These are phyloP conservation scores for Enteromius fasciolatus DNA, from an alignment of 2,797 vertebrate species.

Conservation along the genomic window DNA sequence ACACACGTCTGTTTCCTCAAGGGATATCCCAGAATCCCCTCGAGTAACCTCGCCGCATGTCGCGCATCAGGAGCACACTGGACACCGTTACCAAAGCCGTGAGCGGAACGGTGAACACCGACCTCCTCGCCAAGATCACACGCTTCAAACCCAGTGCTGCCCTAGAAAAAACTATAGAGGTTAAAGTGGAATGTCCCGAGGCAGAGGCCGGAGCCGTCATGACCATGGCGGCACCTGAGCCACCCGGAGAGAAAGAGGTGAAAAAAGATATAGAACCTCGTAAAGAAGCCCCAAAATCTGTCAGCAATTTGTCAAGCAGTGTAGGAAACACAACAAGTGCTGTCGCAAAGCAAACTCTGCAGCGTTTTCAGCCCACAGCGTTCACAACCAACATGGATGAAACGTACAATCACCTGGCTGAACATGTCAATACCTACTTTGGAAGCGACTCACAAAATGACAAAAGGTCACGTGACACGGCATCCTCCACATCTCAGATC, in stretches of 20 bases:
- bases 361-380: slow-evolving; percentile 81
- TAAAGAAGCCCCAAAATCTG: slow-evolving; percentile 32
- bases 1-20: not conserved
- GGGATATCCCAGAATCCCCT: slow-evolving; percentile 21
- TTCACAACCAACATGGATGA: slow-evolving; percentile 89
- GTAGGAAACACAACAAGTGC: slow-evolving; percentile 59
- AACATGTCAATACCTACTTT: slow-evolving; percentile 91
- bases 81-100: slow-evolving; percentile 92
- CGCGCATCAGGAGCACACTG: slow-evolving; percentile 90
- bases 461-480: slow-evolving; percentile 49
- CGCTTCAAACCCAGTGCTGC: slow-evolving; percentile 79
- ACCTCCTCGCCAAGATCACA: slow-evolving; percentile 87
- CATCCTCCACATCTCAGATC: slow-evolving; percentile 25
- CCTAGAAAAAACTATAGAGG: slow-evolving; percentile 59
- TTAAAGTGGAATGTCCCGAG: slow-evolving; percentile 56
- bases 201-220: slow-evolving; percentile 32
- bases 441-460: slow-evolving; percentile 71
- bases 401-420: slow-evolving; percentile 85
- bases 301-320: slow-evolving; percentile 18
- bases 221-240: slow-evolving; percentile 65
- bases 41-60: slow-evolving; percentile 80
- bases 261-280: not conserved
- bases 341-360: slow-evolving; percentile 70
- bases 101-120: slow-evolving; percentile 81
- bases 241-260: slow-evolving; percentile 54